Evolutionary conservation across 1,140 invertebrate species (phyloP), one percentile per base, ranked within the genome.

Genomic region (Rhizoglyphus robini): DNA sequence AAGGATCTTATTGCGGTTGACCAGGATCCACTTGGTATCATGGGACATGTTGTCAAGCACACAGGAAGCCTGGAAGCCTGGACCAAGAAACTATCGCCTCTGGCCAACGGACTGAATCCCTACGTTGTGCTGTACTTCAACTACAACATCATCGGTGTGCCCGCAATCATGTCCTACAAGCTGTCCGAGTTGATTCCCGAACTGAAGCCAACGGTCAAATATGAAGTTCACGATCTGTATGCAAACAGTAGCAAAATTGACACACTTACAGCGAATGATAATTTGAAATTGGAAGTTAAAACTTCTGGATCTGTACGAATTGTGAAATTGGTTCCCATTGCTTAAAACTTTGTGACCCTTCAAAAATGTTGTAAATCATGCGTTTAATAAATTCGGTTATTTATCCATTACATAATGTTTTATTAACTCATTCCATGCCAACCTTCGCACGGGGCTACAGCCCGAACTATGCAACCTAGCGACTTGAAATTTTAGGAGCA

Each of bases 1-100:
- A 84, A 84, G 71, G 87, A 90, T 75, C 88, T 97, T 64, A 96
- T 99, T 66, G 87, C 86, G 25, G 87, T 98, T 1, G 91, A 98
- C 76, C 95, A 98, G 76, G 95, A 99, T 79, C 84, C 85, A 3
- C 78, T 97, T 31, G 95, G 92, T 11, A 88, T 90, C 68, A 88
- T 93, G 78, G 91, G 15, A n/a, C n/a, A n/a, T n/a, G n/a, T n/a
- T n/a, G n/a, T n/a, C n/a, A n/a, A n/a, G n/a, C n/a, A n/a, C n/a
- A n/a, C n/a, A n/a, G n/a, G n/a, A n/a, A n/a, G n/a, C n/a, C n/a
- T n/a, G n/a, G 23, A 54, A 25, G 23, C 65, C 27, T 54, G 60
- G 62, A 36, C 29, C 1, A 61, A 38, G 23, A 66, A 49, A 41
- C 4, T 67, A 29, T 65, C 31, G 25, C 48, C 65, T n/a, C 13